Base-by-base conservation (phyloP, 2,113 vertebrate genomes). In the Thalassoma bifasciatum region DNA sequence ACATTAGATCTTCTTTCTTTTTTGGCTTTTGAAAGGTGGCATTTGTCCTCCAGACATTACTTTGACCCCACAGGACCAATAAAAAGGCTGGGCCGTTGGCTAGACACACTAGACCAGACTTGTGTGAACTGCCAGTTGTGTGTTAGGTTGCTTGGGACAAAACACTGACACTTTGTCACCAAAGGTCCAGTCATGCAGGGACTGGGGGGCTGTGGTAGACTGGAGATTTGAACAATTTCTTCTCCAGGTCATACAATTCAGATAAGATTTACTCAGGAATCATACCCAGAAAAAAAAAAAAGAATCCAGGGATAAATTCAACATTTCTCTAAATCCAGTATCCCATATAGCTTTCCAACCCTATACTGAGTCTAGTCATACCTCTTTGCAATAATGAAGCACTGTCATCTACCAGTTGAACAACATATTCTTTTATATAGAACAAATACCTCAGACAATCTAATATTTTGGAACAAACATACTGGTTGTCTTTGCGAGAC, bases 1-100 rank as follows among this genome's bases (percentile, higher is more conserved):
- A 47, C 9, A 53, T 75, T 10, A 6, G 34, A 30, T 56, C 30
- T 19, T 74, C 50, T 62, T 72, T n/a, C 9, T 74, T 40, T 79
- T 56, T 77, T 67, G 60, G 24, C 24, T 47, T 56, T 21, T 85
- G 53, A 86, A 69, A 68, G 60, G 54, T 78, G 68, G 67, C 66
- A 72, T 89, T 87, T 89, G 83, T 80, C 60, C 66, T 56, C 30
- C 21, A 79, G 81, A 78, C 64, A 81, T 68, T 21, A 87, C 53
- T 74, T 83, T 87, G 83, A 87, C 82, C 83, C 53, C 5, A 12
- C 38, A 37, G 37, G 56, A 51, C 37, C 66, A 63, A 75, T 81
- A 86, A 81, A 84, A 81, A 59, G 63, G 26, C 46, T 12, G 75
- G 85, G 79, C 87, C 82, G 77, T 24, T 64, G 47, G 62, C 46